Evolutionary conservation across 2,113 vertebrate genomes (phyloP), one percentile per base, ranked within the genome.

Genomic region (Eleginops maclovinus): DNA sequence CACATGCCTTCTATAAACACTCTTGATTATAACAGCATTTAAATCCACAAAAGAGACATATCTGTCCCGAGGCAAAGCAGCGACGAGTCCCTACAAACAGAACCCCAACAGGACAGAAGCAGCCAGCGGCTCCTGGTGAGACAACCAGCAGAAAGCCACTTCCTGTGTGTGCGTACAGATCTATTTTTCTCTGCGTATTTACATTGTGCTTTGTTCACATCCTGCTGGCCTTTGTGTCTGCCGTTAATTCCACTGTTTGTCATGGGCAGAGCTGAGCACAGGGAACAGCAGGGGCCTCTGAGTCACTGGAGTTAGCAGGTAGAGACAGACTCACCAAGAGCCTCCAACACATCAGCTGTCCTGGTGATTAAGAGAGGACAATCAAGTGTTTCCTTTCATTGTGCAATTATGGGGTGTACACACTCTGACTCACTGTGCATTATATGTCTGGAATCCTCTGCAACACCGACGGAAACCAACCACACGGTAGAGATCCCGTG

Each of bases 171-270:
- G 70, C 66, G 60, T 50, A 49, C 40, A 14, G 55, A 69, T 66
- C 58, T 81, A 51, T 87, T 86, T n/a, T 84, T 86, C 67, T 83
- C 1, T 58, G 50, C 51, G 31, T 61, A 70, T 84, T 79, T 80
- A 60, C 82, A 74, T 75, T 79, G 62, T 62, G 56, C 43, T 89
- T 89, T 79, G 61, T 83, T 77, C 14, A 8, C 74, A n/a, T n/a
- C n/a, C n/a, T n/a, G 70, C 3, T 55, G 54, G 21, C 69, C 74
- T 53, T 71, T 87, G 73, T 86, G 64, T 43, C 24, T 46, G 31
- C 64, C 54, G 36, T 71, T 79, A 69, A 82, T 81, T 72, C 75
- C 55, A 49, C 60, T 72, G 61, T 85, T 82, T 71, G 46, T 79
- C 26, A 67, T 36, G 26, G 67, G 15, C 31, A 58, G n/a, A 51